A percentile compares a stretch with the other conserved stretches of the same genome.
phyloP scores from a whole-genome alignment of 2,888 invertebrate species.

The Pyrrhosoma nymphula region DNA sequence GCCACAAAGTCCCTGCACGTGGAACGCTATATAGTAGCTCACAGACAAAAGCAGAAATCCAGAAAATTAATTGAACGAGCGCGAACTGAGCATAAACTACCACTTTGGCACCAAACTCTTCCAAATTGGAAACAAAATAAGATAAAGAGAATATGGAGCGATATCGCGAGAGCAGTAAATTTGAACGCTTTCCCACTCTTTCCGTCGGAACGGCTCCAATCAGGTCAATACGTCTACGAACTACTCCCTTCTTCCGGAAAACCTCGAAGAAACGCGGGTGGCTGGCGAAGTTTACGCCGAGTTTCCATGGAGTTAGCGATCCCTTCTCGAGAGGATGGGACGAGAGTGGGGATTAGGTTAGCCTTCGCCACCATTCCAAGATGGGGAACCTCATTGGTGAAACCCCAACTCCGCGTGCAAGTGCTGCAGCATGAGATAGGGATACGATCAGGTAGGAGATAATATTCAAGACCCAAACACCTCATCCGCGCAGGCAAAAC shows the following conservation, averaged over 20 bases:
- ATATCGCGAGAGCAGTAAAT: neutral
- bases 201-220: slow-evolving; percentile 29
- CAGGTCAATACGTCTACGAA: slow-evolving; percentile 46
- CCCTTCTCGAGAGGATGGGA: neutral
- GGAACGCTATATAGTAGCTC: neutral
- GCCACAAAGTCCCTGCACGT: neutral
- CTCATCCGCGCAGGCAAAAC: neutral
- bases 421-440: neutral
- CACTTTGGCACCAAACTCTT: neutral
- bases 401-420: neutral
- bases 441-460: neutral
- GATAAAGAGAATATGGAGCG: neutral
- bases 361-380: neutral
- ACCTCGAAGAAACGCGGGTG: neutral
- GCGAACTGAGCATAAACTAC: neutral
- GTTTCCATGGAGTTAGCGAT: slow-evolving; percentile 48
- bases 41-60: neutral
- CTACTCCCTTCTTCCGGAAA: slow-evolving; percentile 1
- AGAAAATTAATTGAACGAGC: neutral
- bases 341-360: slow-evolving; percentile 51
- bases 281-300: slow-evolving; percentile 31
- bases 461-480: neutral
- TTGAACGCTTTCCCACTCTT: neutral
- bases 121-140: neutral
- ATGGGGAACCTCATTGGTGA: neutral